Percentiles rank a stretch among this genome's conserved stretches.
These are phyloP conservation scores for Lottia gigantea DNA, from an alignment of 2,888 invertebrate species.

Conservation along the genomic window DNA sequence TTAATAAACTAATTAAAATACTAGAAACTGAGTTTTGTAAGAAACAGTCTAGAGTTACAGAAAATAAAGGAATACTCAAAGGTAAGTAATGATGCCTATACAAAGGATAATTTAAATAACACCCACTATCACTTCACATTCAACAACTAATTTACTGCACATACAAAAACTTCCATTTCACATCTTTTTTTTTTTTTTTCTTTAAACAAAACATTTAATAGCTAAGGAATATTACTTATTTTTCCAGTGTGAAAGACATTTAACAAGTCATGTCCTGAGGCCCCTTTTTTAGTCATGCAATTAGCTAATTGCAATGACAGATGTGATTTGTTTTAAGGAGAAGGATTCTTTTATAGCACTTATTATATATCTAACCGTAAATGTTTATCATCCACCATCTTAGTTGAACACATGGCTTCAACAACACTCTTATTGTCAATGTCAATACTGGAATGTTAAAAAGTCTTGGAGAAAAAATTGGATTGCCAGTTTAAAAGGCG, in stretches of 20 bases:
- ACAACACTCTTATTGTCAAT: constrained; percentile 7
- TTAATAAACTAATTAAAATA: too few relatives aligned
- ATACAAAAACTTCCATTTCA: too few relatives aligned
- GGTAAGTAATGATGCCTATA: too few relatives aligned
- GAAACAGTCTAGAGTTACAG: too few relatives aligned
- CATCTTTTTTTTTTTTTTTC: not conserved
- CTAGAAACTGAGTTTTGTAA: too few relatives aligned
- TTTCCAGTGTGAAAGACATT: not conserved
- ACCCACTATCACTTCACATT: too few relatives aligned
- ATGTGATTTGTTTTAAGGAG: not conserved
- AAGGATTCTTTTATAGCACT: not conserved
- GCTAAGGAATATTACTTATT: not conserved
- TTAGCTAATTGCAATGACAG: constrained; percentile 1
- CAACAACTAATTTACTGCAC: too few relatives aligned
- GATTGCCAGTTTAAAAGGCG: not conserved
- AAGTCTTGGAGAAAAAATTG: not conserved
- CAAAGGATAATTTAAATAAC: too few relatives aligned
- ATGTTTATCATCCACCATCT: not conserved
- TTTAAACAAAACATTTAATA: too few relatives aligned
- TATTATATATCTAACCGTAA: not conserved
- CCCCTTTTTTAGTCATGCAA: constrained; percentile 7
- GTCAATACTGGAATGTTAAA: not conserved
- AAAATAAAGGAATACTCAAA: too few relatives aligned
- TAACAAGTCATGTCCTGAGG: not conserved
- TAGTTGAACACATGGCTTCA: not conserved